These are phyloP conservation scores for Drosophila setosimentum DNA, from an alignment of 2,888 invertebrate genomes.

Conservation along the genomic window DNA sequence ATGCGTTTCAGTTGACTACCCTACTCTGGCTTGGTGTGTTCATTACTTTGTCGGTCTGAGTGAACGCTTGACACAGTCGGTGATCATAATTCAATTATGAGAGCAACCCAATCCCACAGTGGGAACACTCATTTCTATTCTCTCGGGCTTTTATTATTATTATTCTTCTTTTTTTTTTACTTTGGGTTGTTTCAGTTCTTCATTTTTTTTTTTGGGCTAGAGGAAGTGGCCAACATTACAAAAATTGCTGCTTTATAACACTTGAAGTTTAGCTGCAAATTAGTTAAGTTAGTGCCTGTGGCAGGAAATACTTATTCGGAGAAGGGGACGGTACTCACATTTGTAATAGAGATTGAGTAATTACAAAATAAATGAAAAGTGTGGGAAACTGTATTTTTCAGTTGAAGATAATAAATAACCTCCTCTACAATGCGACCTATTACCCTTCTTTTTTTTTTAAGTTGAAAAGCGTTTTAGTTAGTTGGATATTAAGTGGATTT, in stretches of 20 bases:
- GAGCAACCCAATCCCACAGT: conserved; percentile 33
- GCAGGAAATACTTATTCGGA: conserved; percentile 26
- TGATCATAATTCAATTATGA: conserved; percentile 77
- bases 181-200: background rate
- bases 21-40: conserved; percentile 57
- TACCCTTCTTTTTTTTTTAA: background rate
- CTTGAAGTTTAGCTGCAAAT: conserved; percentile 37
- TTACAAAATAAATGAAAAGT: conserved; percentile 15
- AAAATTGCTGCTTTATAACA: conserved; percentile 25
- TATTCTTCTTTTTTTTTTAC: background rate
- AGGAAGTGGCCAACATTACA: conserved; percentile 37
- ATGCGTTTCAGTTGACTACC: conserved; percentile 68
- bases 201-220: conserved; percentile 2
- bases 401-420: background rate
- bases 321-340: conserved; percentile 2
- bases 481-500: background rate
- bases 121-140: conserved; percentile 32
- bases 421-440: background rate
- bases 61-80: conserved; percentile 60
- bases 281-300: conserved; percentile 15
- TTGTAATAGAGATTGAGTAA: conserved; percentile 5
- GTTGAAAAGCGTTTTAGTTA: background rate
- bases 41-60: conserved; percentile 58
- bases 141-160: conserved; percentile 2
- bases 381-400: conserved; percentile 15